Conservation (phyloP, 2,113 vertebrate species). For the Megatriorchis doriae region DNA sequence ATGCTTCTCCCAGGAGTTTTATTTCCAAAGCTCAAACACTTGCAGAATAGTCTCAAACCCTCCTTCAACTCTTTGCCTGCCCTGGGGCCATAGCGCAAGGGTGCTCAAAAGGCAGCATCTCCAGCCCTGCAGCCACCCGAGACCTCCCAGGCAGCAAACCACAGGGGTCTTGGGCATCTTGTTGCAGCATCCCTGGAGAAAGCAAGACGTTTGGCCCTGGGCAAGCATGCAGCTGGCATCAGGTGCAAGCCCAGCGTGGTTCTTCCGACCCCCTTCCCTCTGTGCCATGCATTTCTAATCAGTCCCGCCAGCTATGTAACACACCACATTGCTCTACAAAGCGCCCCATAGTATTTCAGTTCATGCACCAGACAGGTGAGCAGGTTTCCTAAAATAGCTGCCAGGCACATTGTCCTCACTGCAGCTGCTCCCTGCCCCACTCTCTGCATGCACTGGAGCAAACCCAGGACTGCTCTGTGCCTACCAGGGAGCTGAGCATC, state of each 20-base stretch:
- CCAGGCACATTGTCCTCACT: background rate
- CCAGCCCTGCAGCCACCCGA: background rate
- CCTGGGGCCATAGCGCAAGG: accelerated
- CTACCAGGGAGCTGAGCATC: background rate
- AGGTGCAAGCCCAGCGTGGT: accelerated
- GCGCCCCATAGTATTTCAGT: background rate
- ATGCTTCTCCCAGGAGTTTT: background rate
- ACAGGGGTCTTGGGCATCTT: background rate
- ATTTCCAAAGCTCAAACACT: background rate
- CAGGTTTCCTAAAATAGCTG: background rate
- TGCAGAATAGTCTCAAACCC: background rate
- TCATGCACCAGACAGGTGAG: background rate
- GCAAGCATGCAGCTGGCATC: accelerated
- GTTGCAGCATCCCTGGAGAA: accelerated
- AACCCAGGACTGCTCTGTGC: accelerated
- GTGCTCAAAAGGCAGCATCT: background rate
- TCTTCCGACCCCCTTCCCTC: background rate
- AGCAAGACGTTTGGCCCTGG: background rate
- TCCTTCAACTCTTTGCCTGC: background rate
- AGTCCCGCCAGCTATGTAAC: background rate
- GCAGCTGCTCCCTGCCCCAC: background rate
- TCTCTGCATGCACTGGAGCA: background rate
- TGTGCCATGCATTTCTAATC: background rate
- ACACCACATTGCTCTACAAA: background rate
- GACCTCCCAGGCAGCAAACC: background rate